A percentile compares a stretch with the other conserved stretches of the same genome.
These are phyloP conservation scores for Pachyramphus minor DNA, from an alignment of 2,113 vertebrate species.

Conservation along the genomic window DNA sequence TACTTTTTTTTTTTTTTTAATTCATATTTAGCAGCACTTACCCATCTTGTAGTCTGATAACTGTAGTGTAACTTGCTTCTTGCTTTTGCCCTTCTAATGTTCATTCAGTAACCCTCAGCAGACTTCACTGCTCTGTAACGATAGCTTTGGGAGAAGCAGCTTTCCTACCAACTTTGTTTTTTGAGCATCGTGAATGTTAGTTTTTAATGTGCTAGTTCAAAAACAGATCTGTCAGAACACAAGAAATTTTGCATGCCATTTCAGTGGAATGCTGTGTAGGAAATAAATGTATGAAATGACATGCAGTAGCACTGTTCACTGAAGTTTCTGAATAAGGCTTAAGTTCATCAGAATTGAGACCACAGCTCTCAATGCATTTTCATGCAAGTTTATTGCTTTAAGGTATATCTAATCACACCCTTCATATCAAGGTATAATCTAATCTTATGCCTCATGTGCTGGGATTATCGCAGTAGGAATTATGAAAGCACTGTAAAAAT, in stretches of 20 bases:
- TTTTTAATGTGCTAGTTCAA: slow-evolving; percentile 10
- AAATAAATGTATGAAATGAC: not conserved
- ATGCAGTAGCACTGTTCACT: not conserved
- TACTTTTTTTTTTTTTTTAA: slow-evolving; percentile 19
- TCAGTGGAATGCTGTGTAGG: not conserved
- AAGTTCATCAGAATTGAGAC: not conserved
- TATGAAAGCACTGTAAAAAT: not conserved
- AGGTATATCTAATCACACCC: not conserved
- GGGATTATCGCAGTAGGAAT: not conserved
- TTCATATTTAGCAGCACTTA: not conserved
- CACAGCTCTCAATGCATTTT: not conserved
- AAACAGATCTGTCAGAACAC: not conserved
- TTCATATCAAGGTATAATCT: not conserved
- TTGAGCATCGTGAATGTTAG: not conserved
- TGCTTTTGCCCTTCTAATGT: slow-evolving; percentile 17
- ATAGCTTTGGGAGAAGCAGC: not conserved
- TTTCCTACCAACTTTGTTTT: not conserved
- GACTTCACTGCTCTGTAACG: not conserved
- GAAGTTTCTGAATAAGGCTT: not conserved
- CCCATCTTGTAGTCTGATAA: not conserved
- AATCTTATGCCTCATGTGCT: not conserved
- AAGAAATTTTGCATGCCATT: not conserved
- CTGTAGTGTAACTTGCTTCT: not conserved
- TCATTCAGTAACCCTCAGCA: slow-evolving; percentile 3
- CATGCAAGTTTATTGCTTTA: not conserved